These are phyloP conservation scores for Drosophila lini DNA, from an alignment of 1,140 invertebrate species.

Conservation along the genomic window DNA sequence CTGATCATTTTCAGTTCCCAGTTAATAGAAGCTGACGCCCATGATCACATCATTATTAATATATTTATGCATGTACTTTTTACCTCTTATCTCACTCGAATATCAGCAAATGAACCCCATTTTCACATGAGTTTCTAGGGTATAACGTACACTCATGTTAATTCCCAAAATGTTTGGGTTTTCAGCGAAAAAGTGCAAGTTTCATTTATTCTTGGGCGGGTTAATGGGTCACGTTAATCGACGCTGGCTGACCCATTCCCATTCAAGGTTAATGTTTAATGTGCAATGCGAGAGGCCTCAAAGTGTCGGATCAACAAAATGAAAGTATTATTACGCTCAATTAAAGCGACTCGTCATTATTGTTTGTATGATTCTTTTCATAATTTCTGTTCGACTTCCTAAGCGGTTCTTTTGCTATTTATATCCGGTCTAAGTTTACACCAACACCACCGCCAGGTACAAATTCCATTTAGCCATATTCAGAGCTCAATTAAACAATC, in stretches of 20 bases:
- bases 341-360: constrained; percentile 27
- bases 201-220: constrained; percentile 2
- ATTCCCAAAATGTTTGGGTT: neutral
- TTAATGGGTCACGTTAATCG: constrained; percentile 22
- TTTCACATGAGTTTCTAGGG: neutral
- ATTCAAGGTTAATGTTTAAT: constrained; percentile 35
- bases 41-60: constrained; percentile 27
- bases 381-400: neutral
- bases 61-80: neutral
- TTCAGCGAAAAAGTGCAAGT: constrained; percentile 20
- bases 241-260: constrained; percentile 19
- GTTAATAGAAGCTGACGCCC: constrained; percentile 15
- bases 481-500: constrained; percentile 43
- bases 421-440: neutral
- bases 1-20: constrained; percentile 33
- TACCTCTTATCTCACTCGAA: neutral
- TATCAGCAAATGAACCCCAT: constrained; percentile 1
- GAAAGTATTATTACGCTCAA: constrained; percentile 24
- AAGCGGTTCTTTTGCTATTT: neutral
- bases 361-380: constrained; percentile 4
- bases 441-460: constrained; percentile 1
- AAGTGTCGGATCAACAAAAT: constrained; percentile 38
- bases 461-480: constrained; percentile 15
- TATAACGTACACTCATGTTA: neutral
- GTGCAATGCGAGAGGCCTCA: constrained; percentile 19